phyloP scores from a whole-genome alignment of 2,888 invertebrate species.

The Crossocerus cetratus region DNA sequence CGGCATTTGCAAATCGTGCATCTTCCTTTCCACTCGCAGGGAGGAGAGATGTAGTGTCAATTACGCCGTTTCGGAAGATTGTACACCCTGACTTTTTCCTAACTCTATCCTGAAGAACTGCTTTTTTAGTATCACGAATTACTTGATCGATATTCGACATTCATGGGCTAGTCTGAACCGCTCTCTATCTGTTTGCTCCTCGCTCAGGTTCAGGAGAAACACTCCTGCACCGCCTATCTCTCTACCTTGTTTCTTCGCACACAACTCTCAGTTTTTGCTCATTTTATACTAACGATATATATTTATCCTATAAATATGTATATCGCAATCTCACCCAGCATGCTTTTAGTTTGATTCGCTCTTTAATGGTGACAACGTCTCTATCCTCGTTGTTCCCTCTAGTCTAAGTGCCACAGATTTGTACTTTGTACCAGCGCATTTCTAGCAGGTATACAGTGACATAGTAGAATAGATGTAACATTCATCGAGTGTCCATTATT shows the following conservation, averaged over 20 bases:
- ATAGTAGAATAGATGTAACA: background rate
- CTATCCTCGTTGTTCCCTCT: background rate
- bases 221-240: conserved; percentile 28
- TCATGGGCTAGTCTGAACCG: conserved; percentile 36
- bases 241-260: conserved; percentile 29
- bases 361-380: background rate
- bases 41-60: conserved; percentile 39
- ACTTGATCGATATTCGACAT: conserved; percentile 38
- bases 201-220: conserved; percentile 36
- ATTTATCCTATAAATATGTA: conserved; percentile 33
- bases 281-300: conserved; percentile 34
- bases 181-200: conserved; percentile 38
- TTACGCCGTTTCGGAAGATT: conserved; percentile 41
- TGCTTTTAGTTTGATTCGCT: conserved; percentile 40
- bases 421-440: background rate
- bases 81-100: conserved; percentile 52
- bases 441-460: background rate
- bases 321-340: conserved; percentile 45
- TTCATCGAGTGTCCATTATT: background rate
- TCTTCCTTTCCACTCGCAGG: conserved; percentile 41
- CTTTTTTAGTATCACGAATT: conserved; percentile 48
- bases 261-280: conserved; percentile 26
- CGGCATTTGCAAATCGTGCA: conserved; percentile 53
- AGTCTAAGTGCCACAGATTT: background rate
- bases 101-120: conserved; percentile 60